Evolutionary conservation across 2,113 vertebrate species (phyloP).

Genomic region (Prunella himalayana): DNA sequence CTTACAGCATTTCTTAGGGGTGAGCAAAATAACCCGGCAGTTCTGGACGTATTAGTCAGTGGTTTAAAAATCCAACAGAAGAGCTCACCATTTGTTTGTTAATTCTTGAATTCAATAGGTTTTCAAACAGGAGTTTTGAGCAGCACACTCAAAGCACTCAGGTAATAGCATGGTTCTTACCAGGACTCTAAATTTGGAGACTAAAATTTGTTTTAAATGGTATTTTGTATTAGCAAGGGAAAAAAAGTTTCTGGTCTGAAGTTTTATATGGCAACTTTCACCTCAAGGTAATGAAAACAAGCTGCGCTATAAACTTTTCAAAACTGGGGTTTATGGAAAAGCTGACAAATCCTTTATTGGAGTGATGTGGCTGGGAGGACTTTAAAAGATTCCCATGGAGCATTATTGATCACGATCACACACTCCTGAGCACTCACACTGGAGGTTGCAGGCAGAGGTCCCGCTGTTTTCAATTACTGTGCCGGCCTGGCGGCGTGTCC

Average conservation of each 20-base stretch:
- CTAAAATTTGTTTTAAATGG: conserved; percentile 4
- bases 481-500: conserved; percentile 67
- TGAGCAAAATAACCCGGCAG: background rate
- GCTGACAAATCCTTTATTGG: conserved; percentile 40
- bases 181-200: background rate
- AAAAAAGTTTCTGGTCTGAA: conserved; percentile 36
- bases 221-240: conserved; percentile 35
- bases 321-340: conserved; percentile 44
- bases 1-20: background rate
- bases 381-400: conserved; percentile 13
- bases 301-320: conserved; percentile 48
- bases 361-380: background rate
- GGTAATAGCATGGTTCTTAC: background rate
- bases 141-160: background rate
- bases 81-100: background rate
- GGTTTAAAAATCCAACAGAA: background rate
- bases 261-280: conserved; percentile 51
- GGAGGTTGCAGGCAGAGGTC: background rate
- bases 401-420: background rate
- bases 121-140: background rate
- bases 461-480: conserved; percentile 82
- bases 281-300: conserved; percentile 53
- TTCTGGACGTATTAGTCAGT: background rate
- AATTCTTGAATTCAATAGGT: background rate
- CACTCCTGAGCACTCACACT: background rate